Base-by-base conservation (phyloP, 2,113 vertebrate genomes). In the Erythrolamprus reginae region DNA sequence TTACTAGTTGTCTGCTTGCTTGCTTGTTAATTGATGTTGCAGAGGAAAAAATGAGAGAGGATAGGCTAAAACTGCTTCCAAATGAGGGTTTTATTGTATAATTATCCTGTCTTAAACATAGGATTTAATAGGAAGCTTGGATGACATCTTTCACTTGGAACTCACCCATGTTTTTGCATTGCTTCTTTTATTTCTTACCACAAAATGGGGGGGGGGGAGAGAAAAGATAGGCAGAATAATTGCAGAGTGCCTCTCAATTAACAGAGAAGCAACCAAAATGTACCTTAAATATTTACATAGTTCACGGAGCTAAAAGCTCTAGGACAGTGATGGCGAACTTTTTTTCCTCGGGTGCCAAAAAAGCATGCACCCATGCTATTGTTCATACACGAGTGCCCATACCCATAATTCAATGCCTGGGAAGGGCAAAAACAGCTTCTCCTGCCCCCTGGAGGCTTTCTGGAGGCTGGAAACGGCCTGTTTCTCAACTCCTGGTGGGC, bases 201-300 rank as follows among this genome's bases (percentile, higher is more conserved):
- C 45, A 28, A 28, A 88, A 28, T 0, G 17, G 65, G 56, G 45
- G 3, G 23, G 26, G 4, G 45, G 56, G 19, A 12, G 38, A 65
- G 56, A 17, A 10, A 50, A 65, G 87, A 65, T 77, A 42, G 33
- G 33, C 42, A 65, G 13, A 88, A 88, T 21, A 65, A 28, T 24
- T 48, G 24, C 24, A 61, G 42, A 88, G 47, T n/a, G 7, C 26
- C 15, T 65, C 17, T 0, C 0, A 51, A 53, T 1, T 0, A 0
- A 51, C 38, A 83, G 33, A 77, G 70, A 84, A 84, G 26, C 47
- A 84, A 21, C 52, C 10, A n/a, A 33, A 82, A 9, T 3, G 6
- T 53, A 58, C 33, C 17, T 70, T 61, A 84, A 56, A 56, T 56
- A 2, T 77, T 42, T 77, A 77, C 38, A 77, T 77, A 42, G 45